Evolutionary conservation across 2,888 invertebrate species (phyloP).

Genomic region (Pseudanteris insignis): DNA sequence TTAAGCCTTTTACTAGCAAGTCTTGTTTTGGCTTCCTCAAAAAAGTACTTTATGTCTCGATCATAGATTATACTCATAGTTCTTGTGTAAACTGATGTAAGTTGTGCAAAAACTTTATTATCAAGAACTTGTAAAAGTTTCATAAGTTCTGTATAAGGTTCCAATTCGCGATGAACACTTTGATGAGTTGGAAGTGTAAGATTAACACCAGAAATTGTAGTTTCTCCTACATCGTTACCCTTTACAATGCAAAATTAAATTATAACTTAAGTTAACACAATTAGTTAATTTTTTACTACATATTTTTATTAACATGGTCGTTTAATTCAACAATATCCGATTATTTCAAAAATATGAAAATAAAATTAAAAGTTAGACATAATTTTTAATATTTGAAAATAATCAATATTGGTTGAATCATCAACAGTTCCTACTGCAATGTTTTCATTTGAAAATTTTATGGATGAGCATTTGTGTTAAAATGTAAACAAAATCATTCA

Average conservation of each 20-base stretch:
- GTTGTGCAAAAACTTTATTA: constrained; percentile 80
- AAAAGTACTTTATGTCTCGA: constrained; percentile 81
- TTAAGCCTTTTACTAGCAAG: constrained; percentile 57
- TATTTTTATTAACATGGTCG: no score
- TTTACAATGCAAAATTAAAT: constrained; percentile 45
- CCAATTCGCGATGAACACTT: constrained; percentile 85
- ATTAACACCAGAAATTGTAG: constrained; percentile 65
- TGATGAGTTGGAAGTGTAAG: constrained; percentile 80
- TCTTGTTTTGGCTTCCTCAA: constrained; percentile 74
- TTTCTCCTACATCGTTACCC: constrained; percentile 78
- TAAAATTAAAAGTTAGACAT: no score
- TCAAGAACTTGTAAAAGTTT: constrained; percentile 91
- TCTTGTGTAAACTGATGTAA: constrained; percentile 83
- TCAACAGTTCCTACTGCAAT: no score
- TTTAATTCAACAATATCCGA: no score
- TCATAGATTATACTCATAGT: constrained; percentile 90
- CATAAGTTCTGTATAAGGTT: constrained; percentile 89
- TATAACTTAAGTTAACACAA: background rate
- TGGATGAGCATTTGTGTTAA: no score
- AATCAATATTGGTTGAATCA: no score
- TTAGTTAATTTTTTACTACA: constrained; percentile 6
- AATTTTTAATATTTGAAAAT: no score
- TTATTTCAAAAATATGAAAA: no score
- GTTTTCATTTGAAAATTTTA: no score
- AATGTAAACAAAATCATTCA: no score